Conservation (phyloP, 1,140 invertebrate genomes). For the Aphidius ervi region DNA sequence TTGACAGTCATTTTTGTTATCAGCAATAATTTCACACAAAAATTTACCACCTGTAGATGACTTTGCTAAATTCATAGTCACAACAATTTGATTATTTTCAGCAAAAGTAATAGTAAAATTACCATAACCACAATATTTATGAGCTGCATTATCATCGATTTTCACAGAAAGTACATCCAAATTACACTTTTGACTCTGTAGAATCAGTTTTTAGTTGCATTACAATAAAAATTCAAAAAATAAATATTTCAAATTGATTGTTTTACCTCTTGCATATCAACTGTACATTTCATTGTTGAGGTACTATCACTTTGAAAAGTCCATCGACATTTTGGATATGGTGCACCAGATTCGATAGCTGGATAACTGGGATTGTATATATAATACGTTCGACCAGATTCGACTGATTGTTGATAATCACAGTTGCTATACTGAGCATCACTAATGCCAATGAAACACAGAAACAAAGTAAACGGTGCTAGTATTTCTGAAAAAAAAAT, state of each 20-base stretch:
- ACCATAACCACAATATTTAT: conserved; percentile 56
- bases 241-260: too few species aligned
- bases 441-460: not conserved
- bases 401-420: conserved; percentile 34
- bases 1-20: conserved; percentile 38
- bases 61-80: conserved; percentile 41
- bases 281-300: conserved; percentile 45
- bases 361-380: conserved; percentile 54
- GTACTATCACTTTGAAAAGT: conserved; percentile 48
- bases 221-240: too few species aligned
- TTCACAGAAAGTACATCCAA: conserved; percentile 24
- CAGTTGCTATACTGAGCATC: conserved; percentile 25
- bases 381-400: conserved; percentile 43
- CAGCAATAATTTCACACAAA: conserved; percentile 45
- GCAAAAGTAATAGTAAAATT: conserved; percentile 45
- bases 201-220: not conserved
- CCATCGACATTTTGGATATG: conserved; percentile 52
- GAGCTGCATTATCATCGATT: conserved; percentile 11
- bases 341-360: conserved; percentile 35
- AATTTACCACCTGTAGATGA: conserved; percentile 51
- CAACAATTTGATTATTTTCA: conserved; percentile 41
- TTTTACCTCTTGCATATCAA: conserved; percentile 52
- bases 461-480: not conserved
- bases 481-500: not conserved
- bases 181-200: conserved; percentile 38